A percentile compares a stretch with the other conserved stretches of the same genome.
These are phyloP conservation scores for Oceanites oceanicus DNA, from an alignment of 2,113 vertebrate genomes.

Conservation along the genomic window DNA sequence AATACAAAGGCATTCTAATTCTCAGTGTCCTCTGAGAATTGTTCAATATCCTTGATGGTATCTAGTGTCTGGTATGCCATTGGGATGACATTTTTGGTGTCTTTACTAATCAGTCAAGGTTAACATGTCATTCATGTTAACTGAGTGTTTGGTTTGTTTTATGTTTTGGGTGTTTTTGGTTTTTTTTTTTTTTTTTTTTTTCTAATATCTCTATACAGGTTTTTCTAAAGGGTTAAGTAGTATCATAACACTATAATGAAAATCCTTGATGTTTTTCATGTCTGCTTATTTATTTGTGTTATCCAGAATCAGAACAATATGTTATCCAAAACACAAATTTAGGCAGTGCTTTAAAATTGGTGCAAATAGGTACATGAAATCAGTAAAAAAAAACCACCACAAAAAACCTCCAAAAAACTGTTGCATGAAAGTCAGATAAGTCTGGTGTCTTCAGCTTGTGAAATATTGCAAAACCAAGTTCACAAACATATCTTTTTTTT, in stretches of 20 bases:
- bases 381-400: not conserved
- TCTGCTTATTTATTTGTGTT: not conserved
- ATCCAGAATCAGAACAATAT: not conserved
- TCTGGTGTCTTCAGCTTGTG: not conserved
- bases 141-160: not conserved
- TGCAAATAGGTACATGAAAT: not conserved
- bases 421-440: not conserved
- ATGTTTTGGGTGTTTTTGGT: too few relatives aligned
- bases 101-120: constrained; percentile 30
- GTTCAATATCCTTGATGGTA: constrained; percentile 41
- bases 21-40: constrained; percentile 19
- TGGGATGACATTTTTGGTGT: constrained; percentile 21
- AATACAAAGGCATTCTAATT: constrained; percentile 45
- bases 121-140: not conserved
- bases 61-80: constrained; percentile 6
- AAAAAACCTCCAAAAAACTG: not conserved
- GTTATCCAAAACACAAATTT: not conserved
- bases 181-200: not conserved
- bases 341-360: not conserved
- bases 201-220: not conserved
- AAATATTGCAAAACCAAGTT: not conserved
- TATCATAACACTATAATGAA: not conserved
- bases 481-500: not conserved
- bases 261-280: not conserved
- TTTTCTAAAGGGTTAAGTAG: not conserved